Percentiles rank a stretch among this genome's conserved stretches.
phyloP scores from a whole-genome alignment of 2,797 vertebrate species.

The Pampus argenteus region DNA sequence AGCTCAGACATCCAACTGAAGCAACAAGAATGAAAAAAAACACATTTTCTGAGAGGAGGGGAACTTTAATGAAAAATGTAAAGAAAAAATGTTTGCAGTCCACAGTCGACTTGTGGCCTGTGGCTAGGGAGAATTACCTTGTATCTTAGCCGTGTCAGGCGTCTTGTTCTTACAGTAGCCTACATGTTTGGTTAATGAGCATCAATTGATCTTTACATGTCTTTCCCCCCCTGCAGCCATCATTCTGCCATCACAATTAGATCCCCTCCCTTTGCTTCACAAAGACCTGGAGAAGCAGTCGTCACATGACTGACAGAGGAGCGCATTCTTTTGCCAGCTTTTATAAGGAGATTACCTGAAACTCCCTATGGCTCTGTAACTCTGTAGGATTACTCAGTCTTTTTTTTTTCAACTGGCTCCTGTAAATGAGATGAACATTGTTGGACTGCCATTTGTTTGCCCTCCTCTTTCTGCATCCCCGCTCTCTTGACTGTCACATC shows the following conservation, averaged over 20 bases:
- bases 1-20: too few species aligned
- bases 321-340: constrained; percentile 33
- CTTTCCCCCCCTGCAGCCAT: constrained; percentile 32
- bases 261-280: constrained; percentile 35
- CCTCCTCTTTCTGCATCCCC: constrained; percentile 23
- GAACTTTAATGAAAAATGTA: too few species aligned
- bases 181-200: constrained; percentile 42
- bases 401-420: constrained; percentile 54
- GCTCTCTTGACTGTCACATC: constrained; percentile 46
- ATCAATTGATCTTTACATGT: constrained; percentile 50
- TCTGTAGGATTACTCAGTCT: constrained; percentile 64
- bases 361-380: constrained; percentile 57
- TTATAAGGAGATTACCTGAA: constrained; percentile 68
- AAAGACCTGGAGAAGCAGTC: constrained; percentile 33
- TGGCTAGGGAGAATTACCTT: constrained; percentile 7
- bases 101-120: neutral
- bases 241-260: constrained; percentile 34
- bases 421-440: constrained; percentile 51
- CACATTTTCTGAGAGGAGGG: too few species aligned
- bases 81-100: neutral
- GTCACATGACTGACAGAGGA: constrained; percentile 54
- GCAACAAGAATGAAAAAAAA: too few species aligned
- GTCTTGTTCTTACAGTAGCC: constrained; percentile 15
- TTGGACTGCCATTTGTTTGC: constrained; percentile 42
- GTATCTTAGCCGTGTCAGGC: neutral